A percentile compares a stretch with the other conserved stretches of the same genome.
These are phyloP conservation scores for Melanotaenia parkinsoni DNA, from an alignment of 2,797 vertebrate genomes.

Conservation along the genomic window DNA sequence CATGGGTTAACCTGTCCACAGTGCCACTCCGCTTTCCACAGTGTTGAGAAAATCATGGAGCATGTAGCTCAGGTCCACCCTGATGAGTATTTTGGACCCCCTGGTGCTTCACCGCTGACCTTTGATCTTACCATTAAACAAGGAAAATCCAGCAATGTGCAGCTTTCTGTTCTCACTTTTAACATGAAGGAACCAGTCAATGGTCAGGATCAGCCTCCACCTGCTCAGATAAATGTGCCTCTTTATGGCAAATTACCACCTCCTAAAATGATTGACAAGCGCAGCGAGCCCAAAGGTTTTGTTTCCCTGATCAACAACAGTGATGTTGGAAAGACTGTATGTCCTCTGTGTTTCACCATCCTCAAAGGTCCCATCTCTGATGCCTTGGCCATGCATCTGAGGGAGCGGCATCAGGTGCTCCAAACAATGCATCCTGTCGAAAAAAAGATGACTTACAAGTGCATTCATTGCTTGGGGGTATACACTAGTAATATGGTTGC, in stretches of 20 bases:
- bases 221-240: slow-evolving; percentile 49
- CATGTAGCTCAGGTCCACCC: slow-evolving; percentile 91
- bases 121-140: slow-evolving; percentile 97
- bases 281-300: slow-evolving; percentile 83
- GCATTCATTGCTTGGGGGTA: slow-evolving; percentile 97
- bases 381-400: slow-evolving; percentile 92
- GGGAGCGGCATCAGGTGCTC: slow-evolving; percentile 96
- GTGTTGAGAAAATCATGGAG: slow-evolving; percentile 95
- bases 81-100: slow-evolving; percentile 89
- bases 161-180: slow-evolving; percentile 95
- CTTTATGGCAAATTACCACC: slow-evolving; percentile 57
- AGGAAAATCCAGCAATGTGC: slow-evolving; percentile 92
- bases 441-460: slow-evolving; percentile 98
- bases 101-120: slow-evolving; percentile 92
- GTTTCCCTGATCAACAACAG: slow-evolving; percentile 86
- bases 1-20: slow-evolving; percentile 97
- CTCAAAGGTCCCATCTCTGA: slow-evolving; percentile 95
- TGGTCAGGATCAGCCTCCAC: slow-evolving; percentile 85
- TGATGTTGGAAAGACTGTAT: slow-evolving; percentile 95
- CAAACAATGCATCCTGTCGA: slow-evolving; percentile 98
- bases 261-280: slow-evolving; percentile 85
- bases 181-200: slow-evolving; percentile 90
- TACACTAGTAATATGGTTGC: slow-evolving; percentile 99
- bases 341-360: slow-evolving; percentile 97
- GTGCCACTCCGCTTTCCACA: slow-evolving; percentile 95